Evolutionary conservation across 2,797 vertebrate genomes (phyloP).

Genomic region (Pseudochaenichthys georgianus): DNA sequence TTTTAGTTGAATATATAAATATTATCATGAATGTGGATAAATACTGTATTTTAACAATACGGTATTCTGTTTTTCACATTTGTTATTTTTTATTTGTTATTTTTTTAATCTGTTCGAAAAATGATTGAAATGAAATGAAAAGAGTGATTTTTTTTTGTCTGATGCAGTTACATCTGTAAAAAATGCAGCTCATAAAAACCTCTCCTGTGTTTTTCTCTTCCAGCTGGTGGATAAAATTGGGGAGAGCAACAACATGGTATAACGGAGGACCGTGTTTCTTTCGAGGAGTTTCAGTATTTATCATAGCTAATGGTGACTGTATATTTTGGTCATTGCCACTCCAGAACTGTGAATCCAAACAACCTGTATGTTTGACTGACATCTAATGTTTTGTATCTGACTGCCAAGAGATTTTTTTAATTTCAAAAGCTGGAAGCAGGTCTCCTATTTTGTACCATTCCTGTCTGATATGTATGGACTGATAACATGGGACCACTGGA

Average conservation of each 20-base stretch:
- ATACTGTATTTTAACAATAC: too few relatives aligned
- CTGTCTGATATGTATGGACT: conserved; percentile 60
- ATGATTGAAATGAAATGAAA: too few relatives aligned
- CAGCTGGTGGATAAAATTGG: conserved; percentile 93
- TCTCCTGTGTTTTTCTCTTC: conserved; percentile 50
- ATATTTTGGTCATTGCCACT: conserved; percentile 55
- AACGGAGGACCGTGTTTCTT: conserved; percentile 74
- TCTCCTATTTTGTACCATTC: conserved; percentile 55
- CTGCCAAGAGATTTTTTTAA: conserved; percentile 46
- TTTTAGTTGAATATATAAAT: too few relatives aligned
- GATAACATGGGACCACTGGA: conserved; percentile 61
- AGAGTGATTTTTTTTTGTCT: neutral
- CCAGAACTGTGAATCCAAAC: conserved; percentile 60
- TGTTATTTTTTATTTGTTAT: too few relatives aligned
- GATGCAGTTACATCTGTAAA: neutral
- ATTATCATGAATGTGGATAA: too few relatives aligned
- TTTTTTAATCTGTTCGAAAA: too few relatives aligned
- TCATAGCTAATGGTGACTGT: conserved; percentile 74
- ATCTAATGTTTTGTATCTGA: conserved; percentile 49
- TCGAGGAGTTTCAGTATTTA: conserved; percentile 81
- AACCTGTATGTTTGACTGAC: conserved; percentile 37
- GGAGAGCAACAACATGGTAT: conserved; percentile 99
- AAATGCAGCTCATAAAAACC: neutral
- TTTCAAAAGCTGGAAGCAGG: conserved; percentile 66
- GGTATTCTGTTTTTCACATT: too few relatives aligned